Evolutionary conservation across 2,113 vertebrate genomes (phyloP).

Genomic region (Ophthalmolycus amberensis): DNA sequence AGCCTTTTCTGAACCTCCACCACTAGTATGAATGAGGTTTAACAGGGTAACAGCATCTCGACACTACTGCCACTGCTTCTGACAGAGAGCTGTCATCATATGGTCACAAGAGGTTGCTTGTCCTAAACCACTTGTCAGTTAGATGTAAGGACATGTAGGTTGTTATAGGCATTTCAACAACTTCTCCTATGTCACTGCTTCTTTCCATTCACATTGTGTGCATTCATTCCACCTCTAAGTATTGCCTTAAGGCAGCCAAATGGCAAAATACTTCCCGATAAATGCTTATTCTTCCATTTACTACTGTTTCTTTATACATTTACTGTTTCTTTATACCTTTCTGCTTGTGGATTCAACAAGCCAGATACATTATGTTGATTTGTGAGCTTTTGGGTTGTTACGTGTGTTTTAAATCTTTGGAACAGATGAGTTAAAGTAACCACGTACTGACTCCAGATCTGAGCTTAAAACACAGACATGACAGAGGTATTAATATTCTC

Average conservation of each 20-base stretch:
- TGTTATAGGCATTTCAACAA: not conserved
- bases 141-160: not conserved
- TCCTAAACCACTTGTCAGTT: not conserved
- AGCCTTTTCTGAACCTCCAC: not conserved
- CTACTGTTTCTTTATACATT: not conserved
- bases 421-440: no score
- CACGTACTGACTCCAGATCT: not conserved
- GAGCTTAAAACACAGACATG: not conserved
- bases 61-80: not conserved
- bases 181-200: no score
- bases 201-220: not conserved
- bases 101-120: no score
- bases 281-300: not conserved
- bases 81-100: not conserved
- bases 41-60: not conserved
- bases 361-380: not conserved
- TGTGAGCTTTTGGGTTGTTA: no score
- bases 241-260: not conserved
- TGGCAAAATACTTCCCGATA: not conserved
- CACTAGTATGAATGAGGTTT: not conserved
- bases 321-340: not conserved
- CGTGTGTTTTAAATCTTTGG: no score
- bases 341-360: not conserved
- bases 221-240: no score
- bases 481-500: not conserved